Base-by-base conservation (phyloP, 1,140 invertebrate genomes). In the Heliconius melpomene region DNA sequence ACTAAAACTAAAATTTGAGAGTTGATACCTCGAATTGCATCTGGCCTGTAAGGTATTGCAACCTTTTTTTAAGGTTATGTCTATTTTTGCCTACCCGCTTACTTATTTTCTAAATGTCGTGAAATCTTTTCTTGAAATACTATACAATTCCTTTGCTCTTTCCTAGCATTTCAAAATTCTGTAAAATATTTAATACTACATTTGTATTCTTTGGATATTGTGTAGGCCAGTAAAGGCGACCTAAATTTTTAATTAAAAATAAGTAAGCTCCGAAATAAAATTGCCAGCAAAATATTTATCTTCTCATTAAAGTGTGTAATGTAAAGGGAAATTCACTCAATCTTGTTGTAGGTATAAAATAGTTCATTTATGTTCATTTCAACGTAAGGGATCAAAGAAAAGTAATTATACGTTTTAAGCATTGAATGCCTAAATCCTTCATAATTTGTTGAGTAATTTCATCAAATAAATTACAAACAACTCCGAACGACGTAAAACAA, bases 381-480 rank as follows among this genome's bases (percentile, higher is more conserved):
- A 66, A 66, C 3, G 60, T 16, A 66, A 26, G 26, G 60, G 26
- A 66, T 66, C 60, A 66, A 66, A 66, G 60, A 26, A 66, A 66
- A 66, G 23, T n/a, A 60, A 26, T 60, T 26, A 60, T 23, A 60
- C 57, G 8, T 60, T 23, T 60, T n/a, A 60, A 60, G 23, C 57
- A 60, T 60, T 60, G 57, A 60, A 60, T 60, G 1, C 11, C 40
- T 46, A 46, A 46, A 16, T 46, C 57, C n/a, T 23, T 60, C 2
- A 60, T 60, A 60, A 50, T 74, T 78, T 57, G 20, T 46, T 72
- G 20, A 52, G 54, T 60, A 78, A 29, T 40, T 78, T 78, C 16
- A 38, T 75, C 8, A 75, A 32, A 9, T 77, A 36, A 7, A 66
- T 66, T 66, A 29, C 18, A 66, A 66, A 29, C 13, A 66, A 66